Evolutionary conservation across 2,888 invertebrate genomes (phyloP).

Genomic region (Lithosia quadra): DNA sequence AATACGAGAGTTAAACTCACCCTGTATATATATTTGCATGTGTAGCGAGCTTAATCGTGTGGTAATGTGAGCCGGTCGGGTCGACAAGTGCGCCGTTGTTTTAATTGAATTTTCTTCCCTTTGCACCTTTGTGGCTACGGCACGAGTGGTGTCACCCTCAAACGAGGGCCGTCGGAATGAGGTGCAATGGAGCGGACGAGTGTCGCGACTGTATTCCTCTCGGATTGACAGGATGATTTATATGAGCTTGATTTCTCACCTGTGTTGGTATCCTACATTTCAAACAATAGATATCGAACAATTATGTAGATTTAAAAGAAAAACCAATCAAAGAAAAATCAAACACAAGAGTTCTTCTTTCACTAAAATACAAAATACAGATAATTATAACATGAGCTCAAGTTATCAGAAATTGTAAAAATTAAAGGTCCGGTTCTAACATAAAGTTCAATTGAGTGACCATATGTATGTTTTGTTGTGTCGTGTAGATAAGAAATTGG

Average conservation of each 20-base stretch:
- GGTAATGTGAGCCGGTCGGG: slow-evolving; percentile 67
- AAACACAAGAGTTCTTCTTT: no score
- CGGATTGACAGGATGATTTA: slow-evolving; percentile 11
- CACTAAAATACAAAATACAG: no score
- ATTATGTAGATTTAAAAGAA: no score
- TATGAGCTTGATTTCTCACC: slow-evolving; percentile 9
- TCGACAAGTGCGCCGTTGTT: slow-evolving; percentile 66
- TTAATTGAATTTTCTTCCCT: slow-evolving; percentile 79
- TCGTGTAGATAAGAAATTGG: neutral
- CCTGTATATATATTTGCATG: slow-evolving; percentile 3
- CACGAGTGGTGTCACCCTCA: slow-evolving; percentile 62
- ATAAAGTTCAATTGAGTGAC: neutral
- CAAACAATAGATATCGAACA: no score
- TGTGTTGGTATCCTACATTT: no score
- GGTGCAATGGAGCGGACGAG: slow-evolving; percentile 35
- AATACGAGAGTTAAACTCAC: neutral
- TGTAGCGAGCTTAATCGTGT: slow-evolving; percentile 67
- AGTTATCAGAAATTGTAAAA: no score
- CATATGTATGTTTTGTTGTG: neutral
- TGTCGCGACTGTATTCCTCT: slow-evolving; percentile 34
- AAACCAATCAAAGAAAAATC: no score
- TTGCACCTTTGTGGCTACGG: slow-evolving; percentile 73
- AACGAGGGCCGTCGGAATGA: slow-evolving; percentile 46
- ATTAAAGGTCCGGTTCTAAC: neutral
- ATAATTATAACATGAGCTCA: no score